Evolutionary conservation across 2,113 vertebrate species (phyloP), one percentile per base, ranked within the genome.

Genomic region (Eubucco bourcierii): DNA sequence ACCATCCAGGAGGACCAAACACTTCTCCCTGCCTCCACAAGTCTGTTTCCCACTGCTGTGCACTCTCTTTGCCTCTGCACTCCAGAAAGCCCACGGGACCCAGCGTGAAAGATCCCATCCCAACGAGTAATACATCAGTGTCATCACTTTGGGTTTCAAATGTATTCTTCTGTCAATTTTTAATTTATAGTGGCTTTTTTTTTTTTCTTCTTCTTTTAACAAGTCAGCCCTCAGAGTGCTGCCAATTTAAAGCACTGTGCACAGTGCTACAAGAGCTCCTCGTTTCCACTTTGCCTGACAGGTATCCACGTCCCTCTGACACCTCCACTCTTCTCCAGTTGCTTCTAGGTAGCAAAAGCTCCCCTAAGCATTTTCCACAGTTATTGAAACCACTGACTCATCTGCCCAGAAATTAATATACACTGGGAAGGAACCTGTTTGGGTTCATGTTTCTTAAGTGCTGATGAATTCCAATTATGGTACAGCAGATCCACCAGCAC

Each of bases 381-480:
- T 61, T 88, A 78, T 19, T 90, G 76, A 93, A 95, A 93, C 73
- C 50, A 84, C 63, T 59, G 53, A 91, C 84, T 85, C 78, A 91
- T 81, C 53, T 84, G 29, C 73, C 80, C 80, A 95, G 73, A 85
- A 94, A 90, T 41, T 3, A 72, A 83, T 75, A 91, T 78, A 66
- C 61, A 88, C 82, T 56, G 53, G 63, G 84, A 92, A 95, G 68
- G 70, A 91, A 90, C 65, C 76, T 86, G n/a, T 27, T 79, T 88
- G 76, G 80, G 55, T 77, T 94, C 5, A 0, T 93, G 85, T 94
- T 95, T 80, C 46, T 65, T 96, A 95, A 96, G 76, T 93, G 76
- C 70, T 95, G 91, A 94, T 95, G 94, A 95, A 96, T 91, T 92
- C 85, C 94, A 95, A 86, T 94, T 94, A 94, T 13, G 59, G 87